phyloP scores from a whole-genome alignment of 2,113 vertebrate species.

The Passer montanus region DNA sequence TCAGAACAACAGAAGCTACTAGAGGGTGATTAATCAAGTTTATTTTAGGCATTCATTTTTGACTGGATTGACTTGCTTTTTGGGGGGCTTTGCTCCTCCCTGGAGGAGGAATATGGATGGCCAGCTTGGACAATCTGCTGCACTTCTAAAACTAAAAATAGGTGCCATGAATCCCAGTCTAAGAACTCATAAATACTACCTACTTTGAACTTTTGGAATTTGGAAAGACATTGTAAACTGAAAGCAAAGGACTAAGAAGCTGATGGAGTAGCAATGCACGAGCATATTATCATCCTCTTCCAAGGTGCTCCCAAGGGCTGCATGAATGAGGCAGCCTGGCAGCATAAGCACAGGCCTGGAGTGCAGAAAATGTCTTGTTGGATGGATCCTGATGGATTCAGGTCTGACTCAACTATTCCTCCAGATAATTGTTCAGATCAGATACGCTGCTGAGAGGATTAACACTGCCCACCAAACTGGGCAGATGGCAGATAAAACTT shows the following conservation, averaged over 20 bases:
- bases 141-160: not conserved
- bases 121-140: not conserved
- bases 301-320: not conserved
- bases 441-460: not conserved
- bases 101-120: not conserved
- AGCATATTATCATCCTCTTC: not conserved
- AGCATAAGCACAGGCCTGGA: not conserved
- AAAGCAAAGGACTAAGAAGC: not conserved
- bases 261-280: not conserved
- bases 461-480: not conserved
- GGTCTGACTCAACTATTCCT: not conserved
- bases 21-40: not conserved
- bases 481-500: not conserved
- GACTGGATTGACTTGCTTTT: not conserved
- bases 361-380: not conserved
- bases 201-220: not conserved
- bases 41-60: not conserved
- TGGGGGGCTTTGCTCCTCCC: not conserved
- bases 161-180: not conserved
- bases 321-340: not conserved
- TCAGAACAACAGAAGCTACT: not conserved
- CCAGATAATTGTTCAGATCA: accelerated
- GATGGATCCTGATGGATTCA: not conserved
- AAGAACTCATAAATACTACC: not conserved
- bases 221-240: not conserved